These are phyloP conservation scores for Argyrosomus japonicus DNA, from an alignment of 2,113 vertebrate species.

Conservation along the genomic window DNA sequence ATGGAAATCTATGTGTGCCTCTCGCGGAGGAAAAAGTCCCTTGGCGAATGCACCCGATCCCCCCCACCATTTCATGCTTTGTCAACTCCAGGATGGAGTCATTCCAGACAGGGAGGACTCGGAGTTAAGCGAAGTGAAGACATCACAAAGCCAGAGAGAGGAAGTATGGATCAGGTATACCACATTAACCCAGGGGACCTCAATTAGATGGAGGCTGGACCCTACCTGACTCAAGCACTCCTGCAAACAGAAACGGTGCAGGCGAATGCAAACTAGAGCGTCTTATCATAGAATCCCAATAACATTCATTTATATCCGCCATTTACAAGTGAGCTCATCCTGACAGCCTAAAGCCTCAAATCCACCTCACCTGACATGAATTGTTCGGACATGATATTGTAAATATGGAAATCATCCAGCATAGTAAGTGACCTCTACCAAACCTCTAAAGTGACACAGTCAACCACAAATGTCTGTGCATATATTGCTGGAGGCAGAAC, in stretches of 20 bases:
- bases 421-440: constrained; percentile 30
- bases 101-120: constrained; percentile 60
- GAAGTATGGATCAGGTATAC: constrained; percentile 36
- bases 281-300: not conserved
- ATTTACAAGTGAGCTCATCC: constrained; percentile 36
- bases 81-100: constrained; percentile 77
- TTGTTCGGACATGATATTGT: constrained; percentile 25
- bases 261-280: constrained; percentile 11
- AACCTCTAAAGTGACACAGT: constrained; percentile 20
- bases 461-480: not conserved
- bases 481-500: not conserved
- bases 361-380: constrained; percentile 42
- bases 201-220: constrained; percentile 50
- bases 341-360: constrained; percentile 24
- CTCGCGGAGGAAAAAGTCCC: constrained; percentile 60
- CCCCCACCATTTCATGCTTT: constrained; percentile 81
- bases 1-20: constrained; percentile 58
- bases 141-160: constrained; percentile 49
- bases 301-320: constrained; percentile 5
- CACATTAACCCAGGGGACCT: constrained; percentile 68
- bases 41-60: constrained; percentile 48
- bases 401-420: constrained; percentile 57
- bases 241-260: constrained; percentile 27
- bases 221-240: constrained; percentile 22
- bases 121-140: constrained; percentile 42